A percentile compares a stretch with the other conserved stretches of the same genome.
Conservation (phyloP, 2,797 vertebrate genomes). For the Dromococcyx pavoninus region DNA sequence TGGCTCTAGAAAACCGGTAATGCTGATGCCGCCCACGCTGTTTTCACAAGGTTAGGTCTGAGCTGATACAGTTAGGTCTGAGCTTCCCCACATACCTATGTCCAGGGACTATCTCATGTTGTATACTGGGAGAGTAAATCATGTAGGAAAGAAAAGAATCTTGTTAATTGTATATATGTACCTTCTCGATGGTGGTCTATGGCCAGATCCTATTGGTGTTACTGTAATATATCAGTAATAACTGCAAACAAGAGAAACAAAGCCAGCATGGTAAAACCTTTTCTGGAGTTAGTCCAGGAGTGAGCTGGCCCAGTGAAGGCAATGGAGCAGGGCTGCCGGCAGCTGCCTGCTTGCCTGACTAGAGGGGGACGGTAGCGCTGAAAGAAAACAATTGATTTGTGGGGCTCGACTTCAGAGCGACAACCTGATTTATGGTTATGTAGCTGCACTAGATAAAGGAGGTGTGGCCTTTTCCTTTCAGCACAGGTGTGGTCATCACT, state of each 20-base stretch:
- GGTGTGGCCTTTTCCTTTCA: slow-evolving; percentile 16
- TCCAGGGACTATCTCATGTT: not conserved
- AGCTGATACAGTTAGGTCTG: not conserved
- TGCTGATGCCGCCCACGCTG: rapidly evolving
- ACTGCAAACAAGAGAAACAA: not conserved
- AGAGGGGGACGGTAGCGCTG: not conserved
- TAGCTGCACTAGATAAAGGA: slow-evolving; percentile 1
- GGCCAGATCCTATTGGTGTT: not conserved
- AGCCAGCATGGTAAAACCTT: rapidly evolving
- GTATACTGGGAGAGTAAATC: not conserved
- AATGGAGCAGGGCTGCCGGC: not conserved
- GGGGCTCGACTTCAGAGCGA: rapidly evolving
- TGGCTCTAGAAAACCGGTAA: not conserved
- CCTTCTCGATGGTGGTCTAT: rapidly evolving
- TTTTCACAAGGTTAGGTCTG: too few species aligned
- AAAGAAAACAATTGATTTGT: not conserved
- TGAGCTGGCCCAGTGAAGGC: not conserved
- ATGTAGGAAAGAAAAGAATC: not conserved
- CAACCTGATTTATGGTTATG: slow-evolving; percentile 14
- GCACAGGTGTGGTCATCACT: slow-evolving; percentile 20
- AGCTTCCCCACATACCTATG: not conserved
- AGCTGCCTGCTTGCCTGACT: not conserved
- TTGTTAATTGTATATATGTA: not conserved
- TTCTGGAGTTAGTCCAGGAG: not conserved
- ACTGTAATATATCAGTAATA: not conserved